A percentile compares a stretch with the other conserved stretches of the same genome.
Conservation (phyloP, 2,113 vertebrate species). For the Bothrops jararaca region DNA sequence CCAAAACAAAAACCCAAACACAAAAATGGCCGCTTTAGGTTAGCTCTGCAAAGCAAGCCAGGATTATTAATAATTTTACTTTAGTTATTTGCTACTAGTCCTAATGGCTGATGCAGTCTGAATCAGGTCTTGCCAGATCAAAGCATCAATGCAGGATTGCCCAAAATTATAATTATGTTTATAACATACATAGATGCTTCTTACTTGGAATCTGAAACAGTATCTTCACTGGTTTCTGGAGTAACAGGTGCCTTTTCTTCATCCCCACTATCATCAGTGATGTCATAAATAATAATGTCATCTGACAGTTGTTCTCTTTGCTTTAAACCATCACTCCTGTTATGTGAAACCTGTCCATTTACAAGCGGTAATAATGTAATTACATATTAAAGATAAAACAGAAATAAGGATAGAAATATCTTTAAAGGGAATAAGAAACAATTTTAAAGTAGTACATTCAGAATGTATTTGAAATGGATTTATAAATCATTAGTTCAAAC, state of each 20-base stretch:
- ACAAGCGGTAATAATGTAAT: neutral
- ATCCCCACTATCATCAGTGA: constrained; percentile 79
- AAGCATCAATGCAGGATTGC: neutral
- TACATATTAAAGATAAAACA: neutral
- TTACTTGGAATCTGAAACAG: constrained; percentile 74
- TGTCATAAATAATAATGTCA: constrained; percentile 91
- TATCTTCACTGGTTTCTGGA: constrained; percentile 72
- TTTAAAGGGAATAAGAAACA: neutral
- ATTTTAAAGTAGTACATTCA: too few species aligned
- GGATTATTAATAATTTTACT: neutral
- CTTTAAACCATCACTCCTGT: constrained; percentile 76
- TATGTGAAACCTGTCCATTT: constrained; percentile 71
- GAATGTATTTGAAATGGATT: neutral
- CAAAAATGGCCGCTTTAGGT: neutral
- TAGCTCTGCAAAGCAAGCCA: neutral
- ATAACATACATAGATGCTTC: constrained; percentile 25
- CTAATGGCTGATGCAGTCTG: neutral
- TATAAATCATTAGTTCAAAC: neutral
- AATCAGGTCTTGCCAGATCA: neutral
- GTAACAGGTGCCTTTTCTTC: constrained; percentile 69
- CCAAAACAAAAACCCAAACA: neutral
- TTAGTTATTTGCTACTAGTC: neutral
- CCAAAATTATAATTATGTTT: neutral
- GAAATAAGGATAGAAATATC: neutral
- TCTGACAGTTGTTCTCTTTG: constrained; percentile 80